Conservation (phyloP, 1,140 invertebrate species). For the Cotesia chilonis region DNA sequence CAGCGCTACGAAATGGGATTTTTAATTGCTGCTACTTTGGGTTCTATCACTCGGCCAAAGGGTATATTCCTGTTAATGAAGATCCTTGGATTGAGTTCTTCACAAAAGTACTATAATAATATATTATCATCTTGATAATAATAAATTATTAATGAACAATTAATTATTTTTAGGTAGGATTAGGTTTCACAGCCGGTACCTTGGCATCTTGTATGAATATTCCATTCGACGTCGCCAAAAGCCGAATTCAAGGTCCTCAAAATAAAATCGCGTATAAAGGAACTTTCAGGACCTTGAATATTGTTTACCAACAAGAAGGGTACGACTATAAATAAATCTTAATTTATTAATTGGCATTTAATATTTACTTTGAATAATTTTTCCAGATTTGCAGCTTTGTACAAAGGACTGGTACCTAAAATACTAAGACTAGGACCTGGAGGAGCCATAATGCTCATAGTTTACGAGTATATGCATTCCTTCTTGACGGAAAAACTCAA, state of each 20-base stretch:
- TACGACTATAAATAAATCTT: constrained; percentile 59
- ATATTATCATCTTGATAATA: neutral
- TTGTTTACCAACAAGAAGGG: constrained; percentile 89
- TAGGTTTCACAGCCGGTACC: constrained; percentile 86
- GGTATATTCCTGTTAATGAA: constrained; percentile 74
- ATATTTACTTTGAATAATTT: constrained; percentile 30
- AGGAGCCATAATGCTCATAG: constrained; percentile 89
- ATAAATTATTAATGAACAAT: neutral
- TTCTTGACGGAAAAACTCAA: constrained; percentile 63
- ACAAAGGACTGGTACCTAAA: constrained; percentile 92
- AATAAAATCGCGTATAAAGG: constrained; percentile 80
- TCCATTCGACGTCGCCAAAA: constrained; percentile 96
- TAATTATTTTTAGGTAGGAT: constrained; percentile 70
- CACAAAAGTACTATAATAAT: constrained; percentile 49
- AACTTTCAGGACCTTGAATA: constrained; percentile 77
- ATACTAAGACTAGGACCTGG: constrained; percentile 89
- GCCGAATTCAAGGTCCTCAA: constrained; percentile 91
- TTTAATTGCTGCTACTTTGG: constrained; percentile 96
- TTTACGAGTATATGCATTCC: constrained; percentile 82
- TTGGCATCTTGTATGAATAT: constrained; percentile 89
- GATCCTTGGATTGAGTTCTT: constrained; percentile 62
- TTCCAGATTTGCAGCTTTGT: constrained; percentile 80
- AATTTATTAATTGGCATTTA: constrained; percentile 24
- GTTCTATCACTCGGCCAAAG: constrained; percentile 91
- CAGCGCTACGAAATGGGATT: constrained; percentile 84